Percentiles rank a stretch among this genome's conserved stretches.
phyloP scores from a whole-genome alignment of 1,140 invertebrate species.

The Drosophila mauritiana region DNA sequence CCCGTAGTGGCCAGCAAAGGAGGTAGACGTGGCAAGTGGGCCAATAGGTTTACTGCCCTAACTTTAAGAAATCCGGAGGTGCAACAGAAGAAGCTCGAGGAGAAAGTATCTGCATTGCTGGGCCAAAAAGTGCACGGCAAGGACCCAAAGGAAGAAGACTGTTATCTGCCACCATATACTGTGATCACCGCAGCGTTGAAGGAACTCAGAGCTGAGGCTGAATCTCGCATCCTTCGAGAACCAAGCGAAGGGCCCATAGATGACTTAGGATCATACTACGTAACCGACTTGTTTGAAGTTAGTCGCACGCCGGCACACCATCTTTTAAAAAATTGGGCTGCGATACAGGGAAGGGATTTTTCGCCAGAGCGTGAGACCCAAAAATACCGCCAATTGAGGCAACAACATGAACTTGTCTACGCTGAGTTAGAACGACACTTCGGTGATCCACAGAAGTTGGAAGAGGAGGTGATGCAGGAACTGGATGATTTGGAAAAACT shows the following conservation, averaged over 20 bases:
- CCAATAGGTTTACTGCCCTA: constrained; percentile 76
- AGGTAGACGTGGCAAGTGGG: constrained; percentile 60
- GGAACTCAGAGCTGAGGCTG: background rate
- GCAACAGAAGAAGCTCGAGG: constrained; percentile 61
- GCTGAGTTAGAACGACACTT: constrained; percentile 55
- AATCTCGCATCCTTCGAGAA: constrained; percentile 31
- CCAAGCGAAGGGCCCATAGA: constrained; percentile 16
- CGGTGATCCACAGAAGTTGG: constrained; percentile 9
- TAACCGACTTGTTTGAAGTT: constrained; percentile 57
- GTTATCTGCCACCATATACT: constrained; percentile 8
- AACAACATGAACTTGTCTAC: constrained; percentile 47
- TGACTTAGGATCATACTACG: constrained; percentile 55
- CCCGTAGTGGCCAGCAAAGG: constrained; percentile 28
- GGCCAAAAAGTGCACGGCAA: constrained; percentile 51
- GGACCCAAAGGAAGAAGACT: constrained; percentile 1
- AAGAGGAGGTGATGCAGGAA: constrained; percentile 20
- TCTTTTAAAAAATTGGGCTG: constrained; percentile 67
- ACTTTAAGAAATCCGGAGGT: constrained; percentile 61
- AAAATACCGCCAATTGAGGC: background rate
- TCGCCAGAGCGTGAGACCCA: constrained; percentile 44
- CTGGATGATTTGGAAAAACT: constrained; percentile 55
- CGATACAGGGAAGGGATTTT: constrained; percentile 68
- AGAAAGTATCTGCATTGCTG: constrained; percentile 54
- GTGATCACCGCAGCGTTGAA: constrained; percentile 34
- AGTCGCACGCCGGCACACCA: constrained; percentile 49